Evolutionary conservation across 2,888 invertebrate genomes (phyloP).

Genomic region (Tetanocera ferruginea): DNA sequence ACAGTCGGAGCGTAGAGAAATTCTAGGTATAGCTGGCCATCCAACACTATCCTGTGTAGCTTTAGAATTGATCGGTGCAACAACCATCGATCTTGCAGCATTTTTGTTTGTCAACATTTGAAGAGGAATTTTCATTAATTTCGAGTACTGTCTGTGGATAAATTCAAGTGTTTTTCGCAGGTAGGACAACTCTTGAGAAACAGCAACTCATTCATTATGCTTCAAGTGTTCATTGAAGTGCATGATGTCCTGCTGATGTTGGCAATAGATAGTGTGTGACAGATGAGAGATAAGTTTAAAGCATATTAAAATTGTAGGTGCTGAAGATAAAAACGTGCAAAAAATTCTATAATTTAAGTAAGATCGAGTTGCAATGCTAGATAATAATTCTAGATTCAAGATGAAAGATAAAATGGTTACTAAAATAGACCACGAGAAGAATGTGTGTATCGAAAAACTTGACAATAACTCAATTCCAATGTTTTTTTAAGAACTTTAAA

Average conservation of each 20-base stretch:
- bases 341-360: no score
- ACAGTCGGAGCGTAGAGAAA: slow-evolving; percentile 55
- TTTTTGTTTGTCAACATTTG: slow-evolving; percentile 7
- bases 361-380: no score
- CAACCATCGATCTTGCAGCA: slow-evolving; percentile 9
- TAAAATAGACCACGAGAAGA: not conserved
- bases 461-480: no score
- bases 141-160: slow-evolving; percentile 46
- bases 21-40: slow-evolving; percentile 47
- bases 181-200: slow-evolving; percentile 31
- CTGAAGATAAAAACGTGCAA: not conserved
- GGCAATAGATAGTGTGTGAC: not conserved
- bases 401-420: not conserved
- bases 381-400: not conserved
- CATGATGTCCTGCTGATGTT: slow-evolving; percentile 36
- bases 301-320: not conserved
- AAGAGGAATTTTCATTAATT: slow-evolving; percentile 36
- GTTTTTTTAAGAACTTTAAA: no score
- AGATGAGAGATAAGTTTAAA: not conserved
- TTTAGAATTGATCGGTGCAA: slow-evolving; percentile 14
- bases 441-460: no score
- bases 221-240: slow-evolving; percentile 30
- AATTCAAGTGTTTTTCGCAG: slow-evolving; percentile 53
- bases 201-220: slow-evolving; percentile 37
- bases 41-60: slow-evolving; percentile 51